Percentiles rank a stretch among this genome's conserved stretches.
phyloP scores from a whole-genome alignment of 1,140 invertebrate species.

The Anastrepha obliqua region DNA sequence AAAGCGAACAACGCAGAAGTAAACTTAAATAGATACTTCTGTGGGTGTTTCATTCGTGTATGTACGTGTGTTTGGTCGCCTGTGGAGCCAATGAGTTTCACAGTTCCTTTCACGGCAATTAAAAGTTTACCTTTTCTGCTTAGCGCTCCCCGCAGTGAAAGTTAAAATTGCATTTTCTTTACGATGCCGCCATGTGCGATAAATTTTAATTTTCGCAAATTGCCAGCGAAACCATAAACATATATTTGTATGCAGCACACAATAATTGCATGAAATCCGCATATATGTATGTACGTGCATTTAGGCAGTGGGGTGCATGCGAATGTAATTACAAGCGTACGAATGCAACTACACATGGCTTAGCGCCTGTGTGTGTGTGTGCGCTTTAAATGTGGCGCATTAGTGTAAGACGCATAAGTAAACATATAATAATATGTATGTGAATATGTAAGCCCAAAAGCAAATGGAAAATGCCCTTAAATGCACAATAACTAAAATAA shows the following conservation, averaged over 20 bases:
- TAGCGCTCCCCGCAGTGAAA: not conserved
- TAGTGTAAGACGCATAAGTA: no score
- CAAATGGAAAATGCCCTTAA: no score
- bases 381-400: no score
- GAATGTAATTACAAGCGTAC: no score
- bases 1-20: not conserved
- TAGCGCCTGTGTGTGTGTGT: no score
- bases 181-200: constrained; percentile 5
- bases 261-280: not conserved
- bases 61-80: not conserved
- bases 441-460: no score
- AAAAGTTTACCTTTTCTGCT: not conserved
- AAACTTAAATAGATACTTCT: not conserved
- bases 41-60: not conserved
- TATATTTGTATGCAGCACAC: not conserved
- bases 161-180: constrained; percentile 39
- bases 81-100: not conserved
- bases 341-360: no score
- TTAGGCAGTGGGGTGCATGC: no score
- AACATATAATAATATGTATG: no score
- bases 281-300: not conserved
- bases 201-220: constrained; percentile 36
- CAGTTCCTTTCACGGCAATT: constrained; percentile 7
- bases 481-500: no score
- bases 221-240: not conserved